Evolutionary conservation across 2,888 invertebrate species (phyloP).

Genomic region (Onchidella celtica): DNA sequence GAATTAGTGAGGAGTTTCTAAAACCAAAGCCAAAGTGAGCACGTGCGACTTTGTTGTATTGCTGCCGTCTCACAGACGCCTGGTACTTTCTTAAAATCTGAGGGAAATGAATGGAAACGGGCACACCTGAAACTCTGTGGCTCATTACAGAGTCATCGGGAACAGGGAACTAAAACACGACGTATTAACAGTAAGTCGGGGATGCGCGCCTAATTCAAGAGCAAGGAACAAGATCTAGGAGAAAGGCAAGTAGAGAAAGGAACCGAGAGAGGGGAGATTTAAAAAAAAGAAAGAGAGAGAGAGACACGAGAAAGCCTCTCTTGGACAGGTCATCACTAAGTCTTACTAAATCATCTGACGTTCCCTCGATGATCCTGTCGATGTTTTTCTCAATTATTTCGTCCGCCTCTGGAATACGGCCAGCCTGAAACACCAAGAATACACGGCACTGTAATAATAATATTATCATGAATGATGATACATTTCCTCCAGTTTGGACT

Average conservation of each 20-base stretch:
- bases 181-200: too few species aligned
- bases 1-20: not conserved
- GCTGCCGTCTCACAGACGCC: not conserved
- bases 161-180: too few species aligned
- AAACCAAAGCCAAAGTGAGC: not conserved
- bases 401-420: constrained; percentile 13
- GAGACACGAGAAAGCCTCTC: not conserved
- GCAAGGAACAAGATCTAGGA: not conserved
- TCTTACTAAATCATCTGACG: not conserved
- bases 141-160: too few species aligned
- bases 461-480: too few species aligned
- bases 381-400: constrained; percentile 1
- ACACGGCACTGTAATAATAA: too few species aligned
- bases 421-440: not conserved
- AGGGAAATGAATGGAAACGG: too few species aligned
- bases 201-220: not conserved
- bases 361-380: not conserved
- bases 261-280: not conserved
- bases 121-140: too few species aligned
- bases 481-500: too few species aligned
- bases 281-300: not conserved
- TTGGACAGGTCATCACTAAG: too few species aligned
- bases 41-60: not conserved
- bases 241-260: not conserved
- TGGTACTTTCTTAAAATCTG: too few species aligned